Conservation (phyloP, 2,113 vertebrate genomes). For the Syrrhaptes paradoxus region DNA sequence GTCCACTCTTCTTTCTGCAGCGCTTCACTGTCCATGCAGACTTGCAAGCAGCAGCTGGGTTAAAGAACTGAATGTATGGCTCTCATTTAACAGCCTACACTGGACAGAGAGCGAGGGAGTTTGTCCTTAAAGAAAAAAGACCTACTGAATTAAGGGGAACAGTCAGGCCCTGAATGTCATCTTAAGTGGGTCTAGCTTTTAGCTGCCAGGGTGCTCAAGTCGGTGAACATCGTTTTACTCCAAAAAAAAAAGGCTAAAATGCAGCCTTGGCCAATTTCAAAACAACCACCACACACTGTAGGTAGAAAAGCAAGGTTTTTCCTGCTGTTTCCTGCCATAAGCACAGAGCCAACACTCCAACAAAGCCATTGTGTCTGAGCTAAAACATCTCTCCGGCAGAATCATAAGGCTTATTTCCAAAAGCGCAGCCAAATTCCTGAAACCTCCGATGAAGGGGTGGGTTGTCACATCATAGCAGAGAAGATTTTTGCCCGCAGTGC, state of each 20-base stretch:
- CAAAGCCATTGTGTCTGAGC: background rate
- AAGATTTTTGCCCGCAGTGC: constrained; percentile 10
- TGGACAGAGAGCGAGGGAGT: background rate
- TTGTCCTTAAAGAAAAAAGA: background rate
- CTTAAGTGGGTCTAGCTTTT: background rate
- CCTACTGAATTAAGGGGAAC: background rate
- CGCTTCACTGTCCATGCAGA: background rate
- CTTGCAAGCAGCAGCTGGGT: background rate
- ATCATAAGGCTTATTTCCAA: background rate
- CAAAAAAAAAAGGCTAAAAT: background rate
- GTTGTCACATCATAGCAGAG: background rate
- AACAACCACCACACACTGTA: background rate
- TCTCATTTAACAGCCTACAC: background rate
- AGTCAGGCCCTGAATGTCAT: background rate
- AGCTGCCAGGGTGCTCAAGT: background rate
- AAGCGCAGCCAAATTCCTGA: background rate
- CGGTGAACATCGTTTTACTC: background rate
- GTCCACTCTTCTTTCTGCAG: background rate
- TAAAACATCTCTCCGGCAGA: background rate
- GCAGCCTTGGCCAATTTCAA: background rate
- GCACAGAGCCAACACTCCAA: background rate
- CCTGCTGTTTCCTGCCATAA: background rate
- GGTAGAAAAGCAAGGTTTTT: background rate
- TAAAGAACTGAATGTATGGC: background rate
- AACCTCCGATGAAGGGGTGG: background rate